Evolutionary conservation across 2,888 invertebrate genomes (phyloP), one percentile per base, ranked within the genome.

Genomic region (Dusona sp.): DNA sequence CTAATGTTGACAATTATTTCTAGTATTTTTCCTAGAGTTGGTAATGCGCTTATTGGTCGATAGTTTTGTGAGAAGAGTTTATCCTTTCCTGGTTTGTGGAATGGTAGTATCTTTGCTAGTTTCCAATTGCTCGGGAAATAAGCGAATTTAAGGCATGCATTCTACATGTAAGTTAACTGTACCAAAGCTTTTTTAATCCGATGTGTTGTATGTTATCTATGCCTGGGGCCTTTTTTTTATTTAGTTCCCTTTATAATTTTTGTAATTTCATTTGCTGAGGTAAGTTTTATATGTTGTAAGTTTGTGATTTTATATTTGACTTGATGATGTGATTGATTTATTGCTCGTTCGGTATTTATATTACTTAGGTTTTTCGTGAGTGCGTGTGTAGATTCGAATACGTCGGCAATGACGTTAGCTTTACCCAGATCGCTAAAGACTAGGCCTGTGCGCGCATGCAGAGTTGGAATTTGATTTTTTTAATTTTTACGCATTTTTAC

Each of bases 1-100:
- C 72, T 48, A 22, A 51, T 72, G 9, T 29, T 16, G 9, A 72
- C 33, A 7, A 72, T 51, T 11, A 51, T 72, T 72, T 72, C 72
- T 11, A 51, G 22, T 8, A 68, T 7, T 68, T 68, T 68, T 1
- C 68, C 42, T 36, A 68, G 36, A 1, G 68, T 68, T 2, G 51
- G 72, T 48, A 33, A 33, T 33, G 4, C 2, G 33, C 33, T 33
- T 33, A 33, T 33, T 33, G 33, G 33, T 33, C 33, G 33, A 4
- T 33, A 33, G 33, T 33, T 33, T 33, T 33, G 33, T 4, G 33
- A 4, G 4, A 33, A 33, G 33, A 33, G 33, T 33, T 33, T 33
- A 4, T 33, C 33, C 33, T 33, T 33, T 2, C 33, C 33, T 33
- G 33, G 4, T n/a, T 72, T 72, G 2, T 51, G 51, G 9, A 72